Evolutionary conservation across 1,140 invertebrate species (phyloP), one percentile per base, ranked within the genome.

Genomic region (Drosophila erecta): DNA sequence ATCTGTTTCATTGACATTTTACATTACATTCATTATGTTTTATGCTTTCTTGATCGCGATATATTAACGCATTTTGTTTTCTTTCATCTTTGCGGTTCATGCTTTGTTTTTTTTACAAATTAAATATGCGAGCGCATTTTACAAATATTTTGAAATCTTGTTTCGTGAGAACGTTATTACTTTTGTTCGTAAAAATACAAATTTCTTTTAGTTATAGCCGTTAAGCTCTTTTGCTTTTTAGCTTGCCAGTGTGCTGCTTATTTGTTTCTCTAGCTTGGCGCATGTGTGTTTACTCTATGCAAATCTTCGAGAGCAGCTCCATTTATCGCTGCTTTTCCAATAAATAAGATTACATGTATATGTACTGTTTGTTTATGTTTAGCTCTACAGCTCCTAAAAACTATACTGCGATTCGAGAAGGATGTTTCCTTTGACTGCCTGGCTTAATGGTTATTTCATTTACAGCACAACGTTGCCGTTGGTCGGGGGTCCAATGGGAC

Each of bases 401-500:
- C 71, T 75, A 75, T 30, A 27, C 61, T 75, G 72, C 60, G 59
- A 75, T 70, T 70, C 71, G 72, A 75, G 58, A 64, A 74, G 40
- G 46, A 55, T 35, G 56, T 58, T 53, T 70, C 6, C 46, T 64
- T 24, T 65, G 56, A 22, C 40, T 76, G 38, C 8, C 57, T 24
- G 20, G 51, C 56, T 46, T 40, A 20, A 14, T 49, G 11, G 3
- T 33, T 22, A 46, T 43, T 44, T 69, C 38, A 4, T 75, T 87
- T 92, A 92, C 79, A 92, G 73, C 51, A 92, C 91, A 61, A 90
- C 91, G 57, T 92, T 92, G 54, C 87, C 74, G 44, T 89, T 79
- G 73, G 83, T 89, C 33, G 91, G 91, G n/a, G 91, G 91, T 54
- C 91, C 91, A 47, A 92, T 92, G 57, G 91, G 91, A 46, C 91